These are phyloP conservation scores for Diacarnus erythraeanus DNA, from an alignment of 37 sponge, comb jelly and placozoan genomes.

Conservation along the genomic window DNA sequence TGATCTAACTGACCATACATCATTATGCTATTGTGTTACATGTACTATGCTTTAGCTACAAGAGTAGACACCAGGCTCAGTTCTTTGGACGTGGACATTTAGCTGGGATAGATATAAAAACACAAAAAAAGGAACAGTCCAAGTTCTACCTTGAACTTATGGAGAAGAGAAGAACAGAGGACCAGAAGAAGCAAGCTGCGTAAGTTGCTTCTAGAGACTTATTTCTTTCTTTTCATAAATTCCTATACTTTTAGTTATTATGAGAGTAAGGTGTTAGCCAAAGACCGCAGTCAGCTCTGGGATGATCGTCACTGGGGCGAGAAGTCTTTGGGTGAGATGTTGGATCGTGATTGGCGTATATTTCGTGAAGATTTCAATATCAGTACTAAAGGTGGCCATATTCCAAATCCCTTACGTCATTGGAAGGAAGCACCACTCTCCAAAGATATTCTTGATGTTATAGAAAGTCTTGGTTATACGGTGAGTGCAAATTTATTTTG, in stretches of 20 bases:
- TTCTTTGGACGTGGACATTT: slow-evolving; percentile 95
- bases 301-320: slow-evolving; percentile 96
- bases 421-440: slow-evolving; percentile 87
- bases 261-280: slow-evolving; percentile 43
- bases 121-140: slow-evolving; percentile 92
- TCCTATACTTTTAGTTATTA: slow-evolving; percentile 34
- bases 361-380: slow-evolving; percentile 97
- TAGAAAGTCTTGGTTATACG: slow-evolving; percentile 75
- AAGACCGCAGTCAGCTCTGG: slow-evolving; percentile 64
- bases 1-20: neutral
- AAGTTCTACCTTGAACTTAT: slow-evolving; percentile 89
- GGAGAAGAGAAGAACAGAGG: slow-evolving; percentile 85
- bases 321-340: slow-evolving; percentile 85
- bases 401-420: slow-evolving; percentile 84
- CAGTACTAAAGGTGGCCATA: slow-evolving; percentile 87
- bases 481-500: slow-evolving; percentile 18
- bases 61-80: slow-evolving; percentile 86
- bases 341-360: slow-evolving; percentile 97
- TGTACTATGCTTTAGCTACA: slow-evolving; percentile 53
- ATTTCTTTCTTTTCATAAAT: neutral
- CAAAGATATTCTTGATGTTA: slow-evolving; percentile 71
- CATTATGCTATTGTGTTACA: neutral
- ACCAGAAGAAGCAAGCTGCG: slow-evolving; percentile 83
- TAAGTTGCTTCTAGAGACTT: slow-evolving; percentile 21
- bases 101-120: slow-evolving; percentile 94